Evolutionary conservation across 2,797 vertebrate genomes (phyloP), one percentile per base, ranked within the genome.

Genomic region (Varecia variegata): DNA sequence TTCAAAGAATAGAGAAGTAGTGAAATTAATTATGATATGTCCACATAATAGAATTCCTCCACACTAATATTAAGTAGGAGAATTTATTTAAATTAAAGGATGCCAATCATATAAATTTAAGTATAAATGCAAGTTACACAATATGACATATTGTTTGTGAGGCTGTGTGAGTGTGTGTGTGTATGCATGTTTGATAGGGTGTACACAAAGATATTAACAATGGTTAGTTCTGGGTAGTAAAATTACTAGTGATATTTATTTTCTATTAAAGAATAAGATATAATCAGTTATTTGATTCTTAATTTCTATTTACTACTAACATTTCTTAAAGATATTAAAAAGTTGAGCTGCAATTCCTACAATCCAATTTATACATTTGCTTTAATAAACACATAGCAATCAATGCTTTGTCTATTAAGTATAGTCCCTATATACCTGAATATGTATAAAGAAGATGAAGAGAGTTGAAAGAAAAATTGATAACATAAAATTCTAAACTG

Each of bases 241-340:
- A 54, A 45, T 68, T 87, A 87, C 62, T 5, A 8, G 7, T 45
- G 5, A 40, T 27, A 70, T 32, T 89, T 85, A 18, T 23, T 81
- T 68, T 67, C 12, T 88, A n/a, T 60, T 88, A 47, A 89, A 68
- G 3, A 88, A 56, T 47, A 91, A 85, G 5, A 45, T 40, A 27
- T 23, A 67, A 67, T 92, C 79, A 52, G 4, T 82, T 52, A 45
- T 81, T 76, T 80, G 10, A 73, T 27, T 88, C 92, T 87, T 86
- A 80, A 80, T 43, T 86, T 86, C 18, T 23, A 30, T 73, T 89
- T 65, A 62, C 30, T 50, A 60, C 0, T 10, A 88, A 70, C 13
- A 95, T 80, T 81, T 85, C 43, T 70, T 95, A 92, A 84, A 94
- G 20, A 38, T 62, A 90, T 52, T 77, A 62, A 77, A 93, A 91